Evolutionary conservation across 2,888 invertebrate genomes (phyloP).

Genomic region (Saturnia japonica): DNA sequence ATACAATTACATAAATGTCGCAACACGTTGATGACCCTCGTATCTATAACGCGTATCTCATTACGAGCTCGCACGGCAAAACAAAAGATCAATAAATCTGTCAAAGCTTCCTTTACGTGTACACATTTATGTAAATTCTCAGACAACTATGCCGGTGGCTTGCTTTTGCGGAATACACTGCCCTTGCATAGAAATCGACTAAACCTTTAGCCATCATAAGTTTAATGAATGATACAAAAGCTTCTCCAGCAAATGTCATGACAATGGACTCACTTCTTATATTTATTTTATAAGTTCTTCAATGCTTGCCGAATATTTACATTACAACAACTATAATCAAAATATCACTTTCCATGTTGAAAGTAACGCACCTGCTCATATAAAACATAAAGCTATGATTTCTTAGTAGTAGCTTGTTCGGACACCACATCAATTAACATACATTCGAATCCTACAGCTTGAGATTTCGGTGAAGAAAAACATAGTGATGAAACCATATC

Average conservation of each 20-base stretch:
- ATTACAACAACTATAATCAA: no score
- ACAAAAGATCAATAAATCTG: constrained; percentile 14
- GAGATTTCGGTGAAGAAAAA: no score
- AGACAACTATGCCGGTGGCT: constrained; percentile 13
- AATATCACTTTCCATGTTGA: no score
- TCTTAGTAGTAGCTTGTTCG: no score
- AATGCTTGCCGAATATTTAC: neutral
- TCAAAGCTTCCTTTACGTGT: constrained; percentile 14
- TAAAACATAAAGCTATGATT: no score
- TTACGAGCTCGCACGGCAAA: neutral
- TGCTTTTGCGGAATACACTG: constrained; percentile 1
- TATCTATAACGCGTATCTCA: constrained; percentile 5
- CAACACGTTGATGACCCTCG: constrained; percentile 4
- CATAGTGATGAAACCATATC: no score
- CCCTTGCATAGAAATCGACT: neutral
- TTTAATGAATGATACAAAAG: neutral
- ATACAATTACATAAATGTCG: constrained; percentile 2
- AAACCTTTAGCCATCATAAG: neutral
- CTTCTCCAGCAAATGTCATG: neutral
- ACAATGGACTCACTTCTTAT: neutral
- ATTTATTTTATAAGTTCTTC: neutral
- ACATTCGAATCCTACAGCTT: no score
- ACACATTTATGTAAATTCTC: constrained; percentile 8
- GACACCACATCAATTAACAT: no score
- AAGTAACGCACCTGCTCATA: no score